Base-by-base conservation (phyloP, 2,888 invertebrate species). In the Dastarcus helophoroides region DNA sequence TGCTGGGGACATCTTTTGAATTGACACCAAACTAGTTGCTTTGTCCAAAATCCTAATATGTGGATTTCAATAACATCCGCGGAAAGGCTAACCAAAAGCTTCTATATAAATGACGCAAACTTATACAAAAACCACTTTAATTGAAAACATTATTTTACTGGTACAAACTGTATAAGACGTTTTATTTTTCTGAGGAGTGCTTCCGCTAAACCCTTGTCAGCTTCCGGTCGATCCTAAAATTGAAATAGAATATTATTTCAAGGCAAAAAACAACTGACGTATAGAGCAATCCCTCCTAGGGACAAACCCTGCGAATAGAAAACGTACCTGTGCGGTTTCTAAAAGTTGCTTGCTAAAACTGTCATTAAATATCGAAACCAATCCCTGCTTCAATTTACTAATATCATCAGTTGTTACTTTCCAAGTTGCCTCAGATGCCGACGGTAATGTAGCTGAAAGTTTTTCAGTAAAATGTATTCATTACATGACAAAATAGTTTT, bases 131-230 rank as follows among this genome's bases (percentile, higher is more conserved):
- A 19, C n/a, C n/a, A 6, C 19, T 7, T 19, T 7, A 22, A 11
- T 23, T 13, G n/a, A 33, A 27, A 23, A 19, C 14, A 29, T 46
- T 37, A 52, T 39, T 52, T 50, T 22, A 52, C 52, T 25, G 52
- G 52, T 11, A 81, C 78, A 63, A 83, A 85, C 60, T 85, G 85
- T 40, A 85, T 70, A 48, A 84, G 69, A 37, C 76, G 71, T 58
- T 85, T 84, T 42, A 85, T 79, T 54, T 85, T 76, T 41, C 84
- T 74, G 29, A 86, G 57, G 5, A 86, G 62, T 1, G 79, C 76
- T 55, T 81, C 79, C 13, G 81, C 68, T 56, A 83, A 82, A 26
- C 73, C 71, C 46, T 73, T 74, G 42, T 82, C 77, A 3, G 71
- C 61, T 5, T 69, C 63, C 6, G 77, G 66, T 44, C 76, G 71